Percentiles rank a stretch among this genome's conserved stretches.
Evolutionary conservation across 2,888 invertebrate genomes (phyloP).

Genomic region (Agriopis marginaria): DNA sequence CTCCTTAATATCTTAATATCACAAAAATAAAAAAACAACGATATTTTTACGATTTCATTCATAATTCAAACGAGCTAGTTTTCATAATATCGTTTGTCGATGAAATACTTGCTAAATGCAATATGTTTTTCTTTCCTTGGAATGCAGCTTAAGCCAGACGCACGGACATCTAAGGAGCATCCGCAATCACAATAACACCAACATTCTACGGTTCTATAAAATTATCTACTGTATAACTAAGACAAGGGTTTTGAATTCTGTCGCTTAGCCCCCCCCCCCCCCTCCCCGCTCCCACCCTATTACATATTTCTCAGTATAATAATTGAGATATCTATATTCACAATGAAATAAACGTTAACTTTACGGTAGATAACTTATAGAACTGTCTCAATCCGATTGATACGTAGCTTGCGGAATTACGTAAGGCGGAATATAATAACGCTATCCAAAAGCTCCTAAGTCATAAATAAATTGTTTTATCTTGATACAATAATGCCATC

Average conservation of each 20-base stretch:
- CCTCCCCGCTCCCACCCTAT: not conserved
- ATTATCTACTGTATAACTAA: conserved; percentile 32
- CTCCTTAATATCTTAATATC: not conserved
- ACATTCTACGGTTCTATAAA: conserved; percentile 42
- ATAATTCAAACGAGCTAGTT: conserved; percentile 8
- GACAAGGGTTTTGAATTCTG: conserved; percentile 18
- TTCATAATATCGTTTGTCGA: conserved; percentile 8
- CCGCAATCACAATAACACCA: conserved; percentile 60
- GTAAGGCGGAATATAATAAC: conserved; percentile 60
- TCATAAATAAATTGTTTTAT: conserved; percentile 57
- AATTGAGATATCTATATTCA: not conserved
- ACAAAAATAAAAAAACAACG: not conserved
- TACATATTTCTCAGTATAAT: not conserved
- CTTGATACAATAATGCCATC: conserved; percentile 76
- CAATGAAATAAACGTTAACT: not conserved
- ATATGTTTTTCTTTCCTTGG: conserved; percentile 62
- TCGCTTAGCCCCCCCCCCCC: conserved; percentile 16
- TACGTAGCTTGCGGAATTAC: conserved; percentile 56
- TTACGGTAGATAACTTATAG: conserved; percentile 56
- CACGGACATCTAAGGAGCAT: conserved; percentile 65
- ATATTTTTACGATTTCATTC: not conserved
- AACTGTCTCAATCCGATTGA: conserved; percentile 55
- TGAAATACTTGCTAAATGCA: conserved; percentile 50
- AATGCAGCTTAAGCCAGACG: conserved; percentile 82
- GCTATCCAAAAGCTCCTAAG: conserved; percentile 54